Percentiles rank a stretch among this genome's conserved stretches.
phyloP scores from a whole-genome alignment of 2,113 vertebrate genomes.

The Setophaga kirtlandii region DNA sequence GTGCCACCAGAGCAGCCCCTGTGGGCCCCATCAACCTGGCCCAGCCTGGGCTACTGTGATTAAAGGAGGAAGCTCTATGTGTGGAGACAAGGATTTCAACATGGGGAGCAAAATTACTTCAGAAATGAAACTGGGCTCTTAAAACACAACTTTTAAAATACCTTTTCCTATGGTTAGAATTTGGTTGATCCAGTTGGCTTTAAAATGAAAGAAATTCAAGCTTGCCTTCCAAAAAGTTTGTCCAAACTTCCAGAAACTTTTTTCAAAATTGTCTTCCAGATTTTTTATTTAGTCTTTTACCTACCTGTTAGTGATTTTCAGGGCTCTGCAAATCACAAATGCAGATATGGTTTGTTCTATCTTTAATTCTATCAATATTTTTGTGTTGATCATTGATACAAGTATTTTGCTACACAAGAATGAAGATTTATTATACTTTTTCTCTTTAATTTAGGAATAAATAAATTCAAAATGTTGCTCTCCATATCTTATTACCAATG shows the following conservation, averaged over 20 bases:
- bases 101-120: not conserved
- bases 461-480: not conserved
- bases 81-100: not conserved
- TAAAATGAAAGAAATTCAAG: not conserved
- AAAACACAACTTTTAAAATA: not conserved
- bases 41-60: rapidly evolving
- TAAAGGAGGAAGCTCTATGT: not conserved
- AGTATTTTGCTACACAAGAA: not conserved
- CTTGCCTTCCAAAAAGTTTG: not conserved
- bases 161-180: not conserved
- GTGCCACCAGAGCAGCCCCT: not conserved
- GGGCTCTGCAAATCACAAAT: not conserved
- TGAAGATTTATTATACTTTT: not conserved
- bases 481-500: not conserved
- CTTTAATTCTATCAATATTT: not conserved
- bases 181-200: not conserved
- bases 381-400: not conserved
- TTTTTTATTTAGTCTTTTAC: not conserved
- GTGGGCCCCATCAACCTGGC: not conserved
- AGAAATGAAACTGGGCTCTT: not conserved
- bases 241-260: not conserved
- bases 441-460: not conserved
- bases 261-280: not conserved
- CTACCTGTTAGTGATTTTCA: not conserved
- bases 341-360: not conserved